Evolutionary conservation across 2,888 invertebrate species (phyloP).

Genomic region (Epistrophella euchroma): DNA sequence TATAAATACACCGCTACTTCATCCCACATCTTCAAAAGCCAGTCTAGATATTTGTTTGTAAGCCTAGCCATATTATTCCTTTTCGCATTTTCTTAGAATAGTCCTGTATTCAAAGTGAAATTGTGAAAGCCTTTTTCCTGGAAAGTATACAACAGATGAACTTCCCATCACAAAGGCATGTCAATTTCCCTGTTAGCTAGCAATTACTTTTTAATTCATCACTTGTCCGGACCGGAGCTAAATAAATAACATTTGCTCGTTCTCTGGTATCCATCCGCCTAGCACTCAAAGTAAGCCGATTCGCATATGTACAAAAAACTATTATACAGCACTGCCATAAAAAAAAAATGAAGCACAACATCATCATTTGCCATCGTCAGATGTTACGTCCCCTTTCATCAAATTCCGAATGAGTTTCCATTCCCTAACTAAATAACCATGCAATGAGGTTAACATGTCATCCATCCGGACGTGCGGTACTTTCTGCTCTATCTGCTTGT

Average conservation of each 20-base stretch:
- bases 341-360: conserved; percentile 35
- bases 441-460: conserved; percentile 73
- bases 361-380: conserved; percentile 68
- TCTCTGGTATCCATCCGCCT: not conserved
- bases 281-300: conserved; percentile 45
- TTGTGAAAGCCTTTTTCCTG: not conserved
- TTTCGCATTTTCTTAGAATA: conserved; percentile 4
- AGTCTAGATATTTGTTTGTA: not conserved
- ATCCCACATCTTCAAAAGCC: not conserved
- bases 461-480: conserved; percentile 54
- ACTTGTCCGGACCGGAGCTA: conserved; percentile 51
- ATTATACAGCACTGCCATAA: not conserved
- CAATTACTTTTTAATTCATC: conserved; percentile 71
- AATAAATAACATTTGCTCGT: conserved; percentile 45
- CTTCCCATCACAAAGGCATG: conserved; percentile 38
- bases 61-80: not conserved
- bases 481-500: conserved; percentile 50
- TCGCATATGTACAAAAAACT: not conserved
- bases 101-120: not conserved
- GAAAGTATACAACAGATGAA: not conserved
- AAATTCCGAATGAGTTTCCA: conserved; percentile 69
- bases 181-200: conserved; percentile 54
- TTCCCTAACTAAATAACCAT: conserved; percentile 72
- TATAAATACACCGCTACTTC: not conserved
- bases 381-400: conserved; percentile 59